Conservation (phyloP, 2,888 invertebrate species). For the Ametastegia equiseti region DNA sequence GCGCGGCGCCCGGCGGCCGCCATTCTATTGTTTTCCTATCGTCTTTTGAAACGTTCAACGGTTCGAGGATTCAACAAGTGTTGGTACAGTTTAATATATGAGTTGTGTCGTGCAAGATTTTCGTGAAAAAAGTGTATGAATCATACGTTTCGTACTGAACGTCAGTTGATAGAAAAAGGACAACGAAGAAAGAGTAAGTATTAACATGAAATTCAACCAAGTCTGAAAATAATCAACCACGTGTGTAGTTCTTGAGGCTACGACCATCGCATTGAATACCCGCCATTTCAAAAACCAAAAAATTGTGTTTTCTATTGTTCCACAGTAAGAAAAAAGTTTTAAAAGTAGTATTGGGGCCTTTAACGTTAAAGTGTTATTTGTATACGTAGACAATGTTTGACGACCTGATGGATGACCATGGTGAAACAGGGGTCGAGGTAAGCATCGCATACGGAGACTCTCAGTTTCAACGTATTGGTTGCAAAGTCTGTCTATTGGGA, state of each 20-base stretch:
- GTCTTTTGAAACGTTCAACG: no score
- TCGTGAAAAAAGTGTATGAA: neutral
- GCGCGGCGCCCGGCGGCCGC: no score
- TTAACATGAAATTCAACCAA: no score
- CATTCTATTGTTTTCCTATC: no score
- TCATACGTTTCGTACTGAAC: neutral
- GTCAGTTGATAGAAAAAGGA: neutral
- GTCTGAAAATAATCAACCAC: neutral
- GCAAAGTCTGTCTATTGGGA: neutral
- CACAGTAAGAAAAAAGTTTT: no score
- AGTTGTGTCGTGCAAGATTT: neutral
- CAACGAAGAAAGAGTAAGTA: neutral
- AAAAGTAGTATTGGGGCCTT: neutral
- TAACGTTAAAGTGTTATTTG: neutral
- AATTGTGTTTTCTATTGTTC: neutral
- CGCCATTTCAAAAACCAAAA: neutral
- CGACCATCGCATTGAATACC: slow-evolving; percentile 19
- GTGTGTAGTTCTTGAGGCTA: slow-evolving; percentile 17
- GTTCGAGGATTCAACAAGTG: no score
- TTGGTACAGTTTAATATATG: no score
- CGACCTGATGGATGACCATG: neutral
- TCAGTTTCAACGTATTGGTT: slow-evolving; percentile 21
- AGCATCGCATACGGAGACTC: slow-evolving; percentile 4
- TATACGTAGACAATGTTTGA: slow-evolving; percentile 16
- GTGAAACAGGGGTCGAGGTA: neutral